These are phyloP conservation scores for Mamestra configurata DNA, from an alignment of 1,140 invertebrate species.

Conservation along the genomic window DNA sequence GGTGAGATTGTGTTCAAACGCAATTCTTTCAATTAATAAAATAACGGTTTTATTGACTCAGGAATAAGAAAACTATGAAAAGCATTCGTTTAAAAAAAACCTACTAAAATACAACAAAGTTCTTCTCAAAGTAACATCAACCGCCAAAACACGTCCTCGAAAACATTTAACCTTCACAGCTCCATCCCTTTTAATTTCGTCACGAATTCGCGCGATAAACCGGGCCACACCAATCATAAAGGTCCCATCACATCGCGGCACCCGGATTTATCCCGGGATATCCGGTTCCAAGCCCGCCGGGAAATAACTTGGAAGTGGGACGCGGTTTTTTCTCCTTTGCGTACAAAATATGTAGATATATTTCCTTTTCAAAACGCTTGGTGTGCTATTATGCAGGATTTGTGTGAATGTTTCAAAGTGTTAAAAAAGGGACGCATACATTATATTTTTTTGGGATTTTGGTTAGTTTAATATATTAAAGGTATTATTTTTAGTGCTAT, in stretches of 20 bases:
- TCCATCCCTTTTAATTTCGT: constrained; percentile 30
- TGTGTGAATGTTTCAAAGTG: not conserved
- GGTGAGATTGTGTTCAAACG: too few species aligned
- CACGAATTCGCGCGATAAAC: constrained; percentile 35
- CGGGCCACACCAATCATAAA: constrained; percentile 28
- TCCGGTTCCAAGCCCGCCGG: constrained; percentile 26
- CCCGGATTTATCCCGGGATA: constrained; percentile 26
- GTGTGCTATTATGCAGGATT: not conserved
- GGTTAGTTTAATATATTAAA: not conserved
- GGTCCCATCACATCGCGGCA: constrained; percentile 15
- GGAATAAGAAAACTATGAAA: too few species aligned
- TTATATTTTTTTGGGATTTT: not conserved
- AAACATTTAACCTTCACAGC: not conserved
- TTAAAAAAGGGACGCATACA: not conserved
- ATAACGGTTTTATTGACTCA: too few species aligned
- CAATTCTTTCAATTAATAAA: too few species aligned
- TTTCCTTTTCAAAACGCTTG: not conserved
- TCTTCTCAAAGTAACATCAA: not conserved
- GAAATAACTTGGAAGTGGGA: constrained; percentile 40
- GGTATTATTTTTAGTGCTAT: too few species aligned
- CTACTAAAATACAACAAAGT: not conserved
- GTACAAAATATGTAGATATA: constrained; percentile 2
- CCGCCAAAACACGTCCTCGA: not conserved
- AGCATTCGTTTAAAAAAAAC: too few species aligned
- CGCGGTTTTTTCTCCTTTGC: constrained; percentile 5